Evolutionary conservation across 2,888 invertebrate species (phyloP).

Genomic region (Dolichopus griseipennis): DNA sequence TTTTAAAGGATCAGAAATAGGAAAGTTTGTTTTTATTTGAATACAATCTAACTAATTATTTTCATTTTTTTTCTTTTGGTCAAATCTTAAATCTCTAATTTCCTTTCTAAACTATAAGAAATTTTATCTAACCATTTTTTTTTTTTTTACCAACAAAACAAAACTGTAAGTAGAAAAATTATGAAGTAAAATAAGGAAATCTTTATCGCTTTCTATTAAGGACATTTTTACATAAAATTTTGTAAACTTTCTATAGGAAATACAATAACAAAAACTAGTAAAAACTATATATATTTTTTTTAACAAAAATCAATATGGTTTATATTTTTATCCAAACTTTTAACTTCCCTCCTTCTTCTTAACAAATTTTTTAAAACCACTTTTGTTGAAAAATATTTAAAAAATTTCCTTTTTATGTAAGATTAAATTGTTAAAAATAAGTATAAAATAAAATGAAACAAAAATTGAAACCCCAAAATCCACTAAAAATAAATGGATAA

Average conservation of each 20-base stretch:
- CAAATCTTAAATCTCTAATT: slow-evolving; percentile 1
- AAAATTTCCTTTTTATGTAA: too few relatives aligned
- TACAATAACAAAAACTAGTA: neutral
- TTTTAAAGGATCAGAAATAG: neutral
- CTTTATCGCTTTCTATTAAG: too few relatives aligned
- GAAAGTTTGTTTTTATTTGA: neutral
- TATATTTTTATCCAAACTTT: neutral
- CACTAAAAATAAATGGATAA: too few relatives aligned
- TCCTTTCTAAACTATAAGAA: neutral
- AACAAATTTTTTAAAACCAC: neutral
- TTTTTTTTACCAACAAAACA: too few relatives aligned
- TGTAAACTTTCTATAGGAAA: neutral
- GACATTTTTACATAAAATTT: too few relatives aligned
- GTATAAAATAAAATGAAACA: too few relatives aligned
- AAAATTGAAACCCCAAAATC: too few relatives aligned
- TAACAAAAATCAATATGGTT: neutral
- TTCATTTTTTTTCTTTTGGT: neutral
- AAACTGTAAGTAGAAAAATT: too few relatives aligned
- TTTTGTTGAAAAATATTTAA: neutral
- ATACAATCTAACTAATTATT: neutral
- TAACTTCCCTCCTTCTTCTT: neutral
- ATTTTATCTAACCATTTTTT: too few relatives aligned
- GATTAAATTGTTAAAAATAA: too few relatives aligned
- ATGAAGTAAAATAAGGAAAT: too few relatives aligned
- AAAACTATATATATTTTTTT: neutral